Evolutionary conservation across 1,140 invertebrate genomes (phyloP).

Genomic region (Lepidotrigona ventralis): DNA sequence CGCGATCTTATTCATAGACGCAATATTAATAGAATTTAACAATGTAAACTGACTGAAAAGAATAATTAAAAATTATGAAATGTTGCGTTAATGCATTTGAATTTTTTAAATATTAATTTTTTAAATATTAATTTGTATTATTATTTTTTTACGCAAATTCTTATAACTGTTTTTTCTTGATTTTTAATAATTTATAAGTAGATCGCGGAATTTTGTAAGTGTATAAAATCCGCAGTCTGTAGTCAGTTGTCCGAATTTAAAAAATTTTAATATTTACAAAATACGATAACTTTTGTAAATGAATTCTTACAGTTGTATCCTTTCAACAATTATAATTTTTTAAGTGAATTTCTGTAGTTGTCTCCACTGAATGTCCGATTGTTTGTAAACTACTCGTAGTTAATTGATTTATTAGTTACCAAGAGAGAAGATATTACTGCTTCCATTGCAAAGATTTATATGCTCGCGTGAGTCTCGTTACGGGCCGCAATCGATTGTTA

Average conservation of each 20-base stretch:
- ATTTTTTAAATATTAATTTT: no score
- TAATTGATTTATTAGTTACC: neutral
- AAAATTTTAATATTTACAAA: neutral
- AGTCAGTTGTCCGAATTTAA: neutral
- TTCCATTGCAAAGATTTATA: constrained; percentile 10
- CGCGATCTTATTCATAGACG: no score
- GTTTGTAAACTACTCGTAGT: neutral
- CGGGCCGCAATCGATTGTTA: neutral
- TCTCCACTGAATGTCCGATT: neutral
- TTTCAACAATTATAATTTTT: no score
- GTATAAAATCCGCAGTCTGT: no score
- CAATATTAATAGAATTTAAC: no score
- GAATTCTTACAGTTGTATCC: neutral
- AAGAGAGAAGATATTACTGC: neutral
- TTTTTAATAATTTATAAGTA: neutral
- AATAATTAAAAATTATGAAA: no score
- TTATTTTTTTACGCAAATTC: neutral
- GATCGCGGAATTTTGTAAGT: no score
- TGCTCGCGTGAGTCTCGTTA: neutral
- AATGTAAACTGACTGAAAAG: no score
- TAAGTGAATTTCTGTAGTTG: neutral
- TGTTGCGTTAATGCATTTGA: no score
- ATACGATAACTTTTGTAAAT: neutral
- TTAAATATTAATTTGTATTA: no score
- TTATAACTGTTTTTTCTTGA: neutral